These are phyloP conservation scores for Stegana nigrithorax DNA, from an alignment of 2,888 invertebrate genomes.

Conservation along the genomic window DNA sequence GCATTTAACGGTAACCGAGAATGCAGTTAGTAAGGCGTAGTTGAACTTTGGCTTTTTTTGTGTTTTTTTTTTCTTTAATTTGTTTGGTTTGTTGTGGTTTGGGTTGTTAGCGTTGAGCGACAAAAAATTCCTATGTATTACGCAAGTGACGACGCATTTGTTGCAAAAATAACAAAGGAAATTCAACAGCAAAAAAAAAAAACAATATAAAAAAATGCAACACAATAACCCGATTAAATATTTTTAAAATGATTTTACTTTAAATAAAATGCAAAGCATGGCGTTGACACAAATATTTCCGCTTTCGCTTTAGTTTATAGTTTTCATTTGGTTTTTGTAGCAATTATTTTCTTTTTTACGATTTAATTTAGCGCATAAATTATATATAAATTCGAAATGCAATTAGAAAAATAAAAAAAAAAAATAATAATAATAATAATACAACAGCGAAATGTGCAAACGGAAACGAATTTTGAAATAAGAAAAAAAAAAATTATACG, in stretches of 20 bases:
- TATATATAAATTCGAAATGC: no score
- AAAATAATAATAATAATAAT: no score
- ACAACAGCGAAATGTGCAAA: neutral
- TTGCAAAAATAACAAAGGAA: neutral
- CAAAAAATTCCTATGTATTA: neutral
- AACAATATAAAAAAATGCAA: neutral
- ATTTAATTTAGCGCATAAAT: neutral
- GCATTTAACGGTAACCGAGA: no score
- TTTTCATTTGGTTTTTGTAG: neutral
- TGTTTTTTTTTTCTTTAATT: neutral
- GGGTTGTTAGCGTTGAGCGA: neutral
- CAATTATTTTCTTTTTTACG: neutral
- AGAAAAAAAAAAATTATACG: neutral
- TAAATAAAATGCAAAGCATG: neutral
- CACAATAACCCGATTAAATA: neutral
- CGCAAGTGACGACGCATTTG: neutral
- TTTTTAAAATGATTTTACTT: no score
- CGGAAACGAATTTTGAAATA: neutral
- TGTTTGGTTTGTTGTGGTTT: neutral
- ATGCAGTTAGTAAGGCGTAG: no score
- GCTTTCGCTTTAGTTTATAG: neutral
- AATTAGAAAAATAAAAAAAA: neutral
- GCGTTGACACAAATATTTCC: neutral
- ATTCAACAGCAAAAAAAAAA: neutral
- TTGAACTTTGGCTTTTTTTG: no score